Base-by-base conservation (phyloP, 2,113 vertebrate species). In the Tylochromis polylepis region DNA sequence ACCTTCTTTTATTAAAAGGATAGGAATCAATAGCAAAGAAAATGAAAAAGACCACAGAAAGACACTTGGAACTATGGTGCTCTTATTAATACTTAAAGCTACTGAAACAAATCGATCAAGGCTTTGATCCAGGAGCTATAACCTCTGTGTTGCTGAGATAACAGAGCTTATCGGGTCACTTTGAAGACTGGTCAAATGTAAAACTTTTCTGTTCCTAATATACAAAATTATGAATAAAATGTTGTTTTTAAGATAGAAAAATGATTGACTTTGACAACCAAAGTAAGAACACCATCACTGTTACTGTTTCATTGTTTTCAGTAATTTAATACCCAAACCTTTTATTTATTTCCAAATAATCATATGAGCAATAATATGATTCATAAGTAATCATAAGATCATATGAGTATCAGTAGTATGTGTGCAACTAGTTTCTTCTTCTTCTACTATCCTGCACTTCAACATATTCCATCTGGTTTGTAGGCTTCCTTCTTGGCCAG, bases 61-160 rank as follows among this genome's bases (percentile, higher is more conserved):
- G 15, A 51, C 16, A 41, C 7, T 15, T 41, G 62, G n/a, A 22
- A 41, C 36, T 1, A 3, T 24, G 8, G n/a, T 24, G 36, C 12
- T 70, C 12, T 70, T 70, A 38, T 24, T 70, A 70, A 70, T 70
- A 43, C 65, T 70, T 16, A 22, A 70, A 43, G 16, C 59, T 34
- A 20, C 29, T 62, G 59, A 62, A 34, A 34, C 59, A 34, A 20
- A 34, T 34, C 5, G 34, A 62, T 20, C 34, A 60, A 60, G 3
- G 5, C 29, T 60, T 34, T 60, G 36, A 70, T 70, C 36, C 36
- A 0, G 36, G 7, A 70, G 4, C 36, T 70, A 15, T 70, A 41
- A 43, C 65, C 9, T 43, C 38, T 43, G 8, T 43, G 65, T 15
- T 22, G 38, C 36, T 43, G 38, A 70, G 36, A n/a, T 70, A 43